A percentile compares a stretch with the other conserved stretches of the same genome.
phyloP scores from a whole-genome alignment of 2,113 vertebrate genomes.

The Baryphthengus martii region DNA sequence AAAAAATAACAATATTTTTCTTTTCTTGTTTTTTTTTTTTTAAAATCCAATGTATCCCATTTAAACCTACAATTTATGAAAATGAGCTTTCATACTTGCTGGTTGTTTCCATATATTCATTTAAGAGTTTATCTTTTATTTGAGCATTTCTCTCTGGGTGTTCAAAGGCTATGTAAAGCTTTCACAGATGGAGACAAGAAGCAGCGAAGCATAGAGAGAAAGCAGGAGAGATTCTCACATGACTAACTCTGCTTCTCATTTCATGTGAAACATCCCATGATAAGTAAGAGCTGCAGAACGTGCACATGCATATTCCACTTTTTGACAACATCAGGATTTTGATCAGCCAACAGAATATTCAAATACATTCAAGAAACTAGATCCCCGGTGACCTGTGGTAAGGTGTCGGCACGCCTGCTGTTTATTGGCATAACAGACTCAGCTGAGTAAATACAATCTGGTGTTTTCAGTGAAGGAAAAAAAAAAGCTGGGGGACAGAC shows the following conservation, averaged over 20 bases:
- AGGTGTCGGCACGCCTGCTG: background rate
- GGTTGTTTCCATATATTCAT: background rate
- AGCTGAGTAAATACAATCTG: background rate
- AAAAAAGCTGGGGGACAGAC: background rate
- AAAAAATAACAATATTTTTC: background rate
- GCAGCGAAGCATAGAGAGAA: conserved; percentile 27
- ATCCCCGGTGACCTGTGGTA: conserved; percentile 3
- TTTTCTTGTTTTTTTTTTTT: too few species aligned
- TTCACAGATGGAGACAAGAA: conserved; percentile 10
- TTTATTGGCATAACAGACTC: background rate
- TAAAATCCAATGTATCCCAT: background rate
- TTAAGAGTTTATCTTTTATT: background rate
- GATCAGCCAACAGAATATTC: conserved; percentile 37
- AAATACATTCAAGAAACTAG: background rate
- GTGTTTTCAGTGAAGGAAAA: background rate
- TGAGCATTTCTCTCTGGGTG: background rate
- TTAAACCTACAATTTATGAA: background rate
- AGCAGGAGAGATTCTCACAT: conserved; percentile 42
- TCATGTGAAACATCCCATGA: conserved; percentile 22
- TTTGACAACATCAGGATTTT: conserved; percentile 41
- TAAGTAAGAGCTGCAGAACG: background rate
- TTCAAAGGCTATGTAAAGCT: background rate
- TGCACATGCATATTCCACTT: conserved; percentile 25
- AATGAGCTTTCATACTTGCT: background rate
- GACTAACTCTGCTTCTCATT: conserved; percentile 44